These are phyloP conservation scores for Eucidaris tribuloides DNA, from an alignment of 35 echinoderm and acorn worm species.

Conservation along the genomic window DNA sequence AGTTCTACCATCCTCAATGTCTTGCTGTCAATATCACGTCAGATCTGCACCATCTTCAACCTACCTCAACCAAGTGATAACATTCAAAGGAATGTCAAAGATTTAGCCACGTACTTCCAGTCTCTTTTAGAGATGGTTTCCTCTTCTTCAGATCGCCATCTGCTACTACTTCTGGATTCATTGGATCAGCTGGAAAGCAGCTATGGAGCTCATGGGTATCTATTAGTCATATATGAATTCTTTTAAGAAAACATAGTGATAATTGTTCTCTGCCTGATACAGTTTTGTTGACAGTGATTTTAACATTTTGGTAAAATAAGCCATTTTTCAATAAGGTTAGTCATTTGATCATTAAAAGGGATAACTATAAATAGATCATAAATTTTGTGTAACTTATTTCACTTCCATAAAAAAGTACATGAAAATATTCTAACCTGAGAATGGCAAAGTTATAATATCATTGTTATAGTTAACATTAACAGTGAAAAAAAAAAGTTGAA, in stretches of 20 bases:
- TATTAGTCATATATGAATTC: background rate
- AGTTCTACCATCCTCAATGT: conserved; percentile 87
- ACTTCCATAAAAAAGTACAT: too few species aligned
- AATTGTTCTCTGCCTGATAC: too few species aligned
- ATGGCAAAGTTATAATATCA: too few species aligned
- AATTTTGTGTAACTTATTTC: too few species aligned
- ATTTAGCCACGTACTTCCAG: conserved; percentile 68
- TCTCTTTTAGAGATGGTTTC: conserved; percentile 67
- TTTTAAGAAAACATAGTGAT: background rate
- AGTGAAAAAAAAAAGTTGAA: too few species aligned
- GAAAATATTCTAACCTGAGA: too few species aligned
- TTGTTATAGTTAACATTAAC: too few species aligned
- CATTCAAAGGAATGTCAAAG: conserved; percentile 67
- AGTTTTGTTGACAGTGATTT: too few species aligned
- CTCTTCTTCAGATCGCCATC: conserved; percentile 32
- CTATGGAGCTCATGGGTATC: conserved; percentile 69
- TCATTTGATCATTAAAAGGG: too few species aligned
- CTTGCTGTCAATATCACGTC: conserved; percentile 39
- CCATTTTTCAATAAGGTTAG: too few species aligned
- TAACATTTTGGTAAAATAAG: too few species aligned
- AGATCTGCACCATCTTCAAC: conserved; percentile 71
- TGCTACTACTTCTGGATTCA: conserved; percentile 86
- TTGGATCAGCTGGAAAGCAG: conserved; percentile 78
- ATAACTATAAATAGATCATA: too few species aligned
- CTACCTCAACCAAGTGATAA: conserved; percentile 22